Evolutionary conservation across 2,797 vertebrate species (phyloP), one percentile per base, ranked within the genome.

Genomic region (Cyclopterus lumpus): DNA sequence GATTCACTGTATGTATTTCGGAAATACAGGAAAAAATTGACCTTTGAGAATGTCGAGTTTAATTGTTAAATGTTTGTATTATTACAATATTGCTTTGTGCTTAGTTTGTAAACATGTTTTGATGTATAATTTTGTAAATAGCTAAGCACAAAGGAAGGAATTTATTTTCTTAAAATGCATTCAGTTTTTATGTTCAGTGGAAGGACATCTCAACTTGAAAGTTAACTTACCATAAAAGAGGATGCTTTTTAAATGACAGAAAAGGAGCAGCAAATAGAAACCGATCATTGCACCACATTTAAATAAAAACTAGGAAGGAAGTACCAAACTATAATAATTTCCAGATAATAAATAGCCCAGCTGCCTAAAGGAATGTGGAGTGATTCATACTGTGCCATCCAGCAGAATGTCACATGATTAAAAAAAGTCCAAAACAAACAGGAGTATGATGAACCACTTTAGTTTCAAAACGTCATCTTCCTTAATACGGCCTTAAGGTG

Each of bases 11-110:
- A 76, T 65, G 24, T 55, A 46, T 72, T 71, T 24, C 18, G 0
- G 40, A 67, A 51, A 80, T 77, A 81, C 67, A 0, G 53, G 59
- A 14, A 68, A 73, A 75, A 70, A 61, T 54, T 77, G 79, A 86
- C 80, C 80, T 86, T 75, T 72, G 57, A 73, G 67, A 67, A 79
- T 65, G 81, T 49, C 15, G 2, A 71, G 62, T 59, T 74, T 61
- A 53, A 66, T 65, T 68, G 40, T 59, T 18, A 18, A 10, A 51
- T 53, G 22, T 82, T 74, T 81, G 64, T 59, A 48, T 48, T 2
- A 51, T 38, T 65, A 67, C 48, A 22, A 14, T 49, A 11, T 57
- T 22, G 6, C 49, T 59, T 66, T 55, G 46, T 67, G 59, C 57
- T 46, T 61, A 22, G 44, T 66, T 58, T 77, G 60, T 51, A 59